Conservation (phyloP, 2,113 vertebrate genomes). For the Nipponia nippon region DNA sequence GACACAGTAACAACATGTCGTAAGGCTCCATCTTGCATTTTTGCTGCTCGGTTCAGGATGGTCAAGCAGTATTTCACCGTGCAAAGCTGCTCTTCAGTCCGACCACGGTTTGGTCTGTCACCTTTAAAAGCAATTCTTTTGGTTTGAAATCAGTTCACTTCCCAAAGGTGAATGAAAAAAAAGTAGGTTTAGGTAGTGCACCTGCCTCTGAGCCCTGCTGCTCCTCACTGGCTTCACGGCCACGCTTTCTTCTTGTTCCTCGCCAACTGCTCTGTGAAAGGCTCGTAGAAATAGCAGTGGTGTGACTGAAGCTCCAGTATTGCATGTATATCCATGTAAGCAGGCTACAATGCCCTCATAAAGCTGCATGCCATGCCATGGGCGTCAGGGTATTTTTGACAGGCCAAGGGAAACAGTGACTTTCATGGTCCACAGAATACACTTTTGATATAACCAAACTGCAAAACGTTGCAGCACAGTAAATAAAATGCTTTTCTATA, state of each 20-base stretch:
- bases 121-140: background rate
- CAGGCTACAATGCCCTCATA: background rate
- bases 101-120: background rate
- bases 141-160: background rate
- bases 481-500: background rate
- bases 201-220: background rate
- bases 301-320: background rate
- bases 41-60: background rate
- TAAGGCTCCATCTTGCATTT: background rate
- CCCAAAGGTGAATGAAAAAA: background rate
- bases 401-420: background rate
- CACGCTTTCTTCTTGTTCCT: background rate
- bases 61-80: background rate
- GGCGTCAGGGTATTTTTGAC: background rate
- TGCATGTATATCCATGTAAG: background rate
- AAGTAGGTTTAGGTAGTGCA: background rate
- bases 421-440: background rate
- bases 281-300: background rate
- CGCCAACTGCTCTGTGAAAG: background rate
- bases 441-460: background rate
- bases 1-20: background rate
- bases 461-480: background rate
- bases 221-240: background rate
- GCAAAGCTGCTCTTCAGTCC: background rate
- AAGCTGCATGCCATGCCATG: background rate